Base-by-base conservation (phyloP, 2,888 invertebrate species). In the Meliscaeva auricollis region DNA sequence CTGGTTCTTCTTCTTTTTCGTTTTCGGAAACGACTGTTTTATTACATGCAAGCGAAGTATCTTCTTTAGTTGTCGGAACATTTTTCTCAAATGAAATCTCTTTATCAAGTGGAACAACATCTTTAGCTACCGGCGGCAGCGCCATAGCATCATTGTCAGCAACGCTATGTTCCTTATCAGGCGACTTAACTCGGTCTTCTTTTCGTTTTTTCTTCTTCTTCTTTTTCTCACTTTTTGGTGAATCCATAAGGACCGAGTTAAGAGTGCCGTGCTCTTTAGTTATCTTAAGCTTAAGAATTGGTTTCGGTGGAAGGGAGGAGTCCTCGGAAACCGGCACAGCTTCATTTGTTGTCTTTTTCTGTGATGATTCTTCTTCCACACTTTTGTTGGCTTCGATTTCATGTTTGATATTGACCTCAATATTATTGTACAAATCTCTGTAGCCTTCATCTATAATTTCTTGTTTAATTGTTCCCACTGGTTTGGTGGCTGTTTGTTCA, bases 261-360 rank as follows among this genome's bases (percentile, higher is more conserved):
- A 92, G 87, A 70, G 90, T 91, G 0, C 92, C 92, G 78, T 92
- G 91, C 69, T 91, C 91, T 56, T 91, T 92, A 58, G 90, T 91
- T n/a, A 92, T 92, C 87, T 91, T 92, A 0, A 92, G 79, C 75
- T 91, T 91, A 1, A 92, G 88, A 54, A 90, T 89, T 76, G 87
- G 88, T 54, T 89, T 88, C 58, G 84, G 88, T 22, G 88, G 64
- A 22, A 75, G 64, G 15, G 81, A 26, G 30, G 80, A 77, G 56
- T n/a, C 32, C 11, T 48, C 46, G n/a, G n/a, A n/a, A n/a, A n/a
- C n/a, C n/a, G n/a, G n/a, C n/a, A n/a, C n/a, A n/a, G 38, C 46
- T 88, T 88, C 11, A 88, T 50, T 22, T 62, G 78, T 52, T 46
- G 41, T 80, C 64, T 60, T 58, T 35, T 22, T 20, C 4, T 22